Conservation (phyloP, 1,140 invertebrate genomes). For the Drosophila repletoides region DNA sequence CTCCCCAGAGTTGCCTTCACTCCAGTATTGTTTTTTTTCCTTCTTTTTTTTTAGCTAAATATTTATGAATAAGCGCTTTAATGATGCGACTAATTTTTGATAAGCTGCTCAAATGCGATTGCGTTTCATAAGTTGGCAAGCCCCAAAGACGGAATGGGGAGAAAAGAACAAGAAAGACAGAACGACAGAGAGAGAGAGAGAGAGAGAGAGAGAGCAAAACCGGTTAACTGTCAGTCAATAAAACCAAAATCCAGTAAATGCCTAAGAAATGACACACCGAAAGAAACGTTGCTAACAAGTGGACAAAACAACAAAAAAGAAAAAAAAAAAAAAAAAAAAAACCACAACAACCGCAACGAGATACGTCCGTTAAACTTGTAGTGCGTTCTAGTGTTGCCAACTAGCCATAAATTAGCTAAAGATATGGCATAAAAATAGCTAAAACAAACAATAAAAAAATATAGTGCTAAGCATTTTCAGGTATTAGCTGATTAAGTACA, state of each 20-base stretch:
- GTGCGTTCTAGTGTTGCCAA: no score
- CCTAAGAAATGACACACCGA: constrained; percentile 64
- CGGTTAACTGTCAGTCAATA: constrained; percentile 55
- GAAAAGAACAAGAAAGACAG: background rate
- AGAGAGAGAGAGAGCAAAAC: constrained; percentile 38
- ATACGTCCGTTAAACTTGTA: no score
- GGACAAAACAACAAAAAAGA: constrained; percentile 19
- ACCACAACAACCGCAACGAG: constrained; percentile 12
- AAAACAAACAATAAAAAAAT: no score
- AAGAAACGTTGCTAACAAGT: constrained; percentile 16
- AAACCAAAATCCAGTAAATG: constrained; percentile 62
- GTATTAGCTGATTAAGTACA: no score
- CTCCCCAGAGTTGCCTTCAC: background rate
- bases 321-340: constrained; percentile 3
- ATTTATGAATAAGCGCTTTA: constrained; percentile 49
- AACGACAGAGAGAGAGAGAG: constrained; percentile 17
- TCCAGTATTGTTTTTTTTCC: background rate
- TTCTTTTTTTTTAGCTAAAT: constrained; percentile 17
- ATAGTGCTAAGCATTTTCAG: no score
- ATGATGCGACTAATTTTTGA: constrained; percentile 40
- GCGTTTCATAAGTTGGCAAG: constrained; percentile 5
- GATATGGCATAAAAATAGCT: no score
- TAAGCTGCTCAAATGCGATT: constrained; percentile 40
- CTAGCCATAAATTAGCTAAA: no score
- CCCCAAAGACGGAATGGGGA: no score